Percentiles rank a stretch among this genome's conserved stretches.
Evolutionary conservation across 2,113 vertebrate species (phyloP).

Genomic region (Verasper variegatus): DNA sequence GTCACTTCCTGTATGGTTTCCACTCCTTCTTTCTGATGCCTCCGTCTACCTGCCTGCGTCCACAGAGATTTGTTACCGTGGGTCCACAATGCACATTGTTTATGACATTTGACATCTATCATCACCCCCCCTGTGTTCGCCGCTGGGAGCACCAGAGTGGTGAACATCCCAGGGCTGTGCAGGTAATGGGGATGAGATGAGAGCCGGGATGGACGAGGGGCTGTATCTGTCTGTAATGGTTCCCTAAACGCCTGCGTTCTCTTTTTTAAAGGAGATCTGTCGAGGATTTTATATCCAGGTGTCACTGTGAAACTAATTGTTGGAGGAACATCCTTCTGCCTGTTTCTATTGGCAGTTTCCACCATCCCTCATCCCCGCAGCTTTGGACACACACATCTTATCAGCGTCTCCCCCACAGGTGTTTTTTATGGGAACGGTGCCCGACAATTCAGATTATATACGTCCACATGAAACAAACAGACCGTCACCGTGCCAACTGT

Average conservation of each 20-base stretch:
- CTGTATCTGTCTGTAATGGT: slow-evolving; percentile 42
- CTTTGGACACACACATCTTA: slow-evolving; percentile 27
- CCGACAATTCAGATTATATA: slow-evolving; percentile 16
- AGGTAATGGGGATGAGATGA: slow-evolving; percentile 38
- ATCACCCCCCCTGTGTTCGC: slow-evolving; percentile 6
- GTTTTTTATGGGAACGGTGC: slow-evolving; percentile 11
- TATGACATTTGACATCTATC: slow-evolving; percentile 59
- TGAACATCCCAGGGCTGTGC: slow-evolving; percentile 15
- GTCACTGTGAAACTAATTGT: slow-evolving; percentile 51
- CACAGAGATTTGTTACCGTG: slow-evolving; percentile 43
- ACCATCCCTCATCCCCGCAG: slow-evolving; percentile 9
- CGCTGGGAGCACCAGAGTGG: slow-evolving; percentile 2
- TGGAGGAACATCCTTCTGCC: slow-evolving; percentile 13
- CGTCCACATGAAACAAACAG: slow-evolving; percentile 14
- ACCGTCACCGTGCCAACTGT: slow-evolving; percentile 5
- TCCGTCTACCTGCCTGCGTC: slow-evolving; percentile 13
- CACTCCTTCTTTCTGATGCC: not conserved
- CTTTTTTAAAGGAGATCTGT: slow-evolving; percentile 43
- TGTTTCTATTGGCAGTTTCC: slow-evolving; percentile 22
- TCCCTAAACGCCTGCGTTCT: slow-evolving; percentile 48
- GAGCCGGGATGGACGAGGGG: slow-evolving; percentile 7
- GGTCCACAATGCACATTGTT: slow-evolving; percentile 25
- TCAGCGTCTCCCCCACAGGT: not conserved
- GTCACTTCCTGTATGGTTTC: slow-evolving; percentile 29
- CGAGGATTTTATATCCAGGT: slow-evolving; percentile 38